Evolutionary conservation across 1,140 invertebrate genomes (phyloP).

Genomic region (Ooceraea biroi): DNA sequence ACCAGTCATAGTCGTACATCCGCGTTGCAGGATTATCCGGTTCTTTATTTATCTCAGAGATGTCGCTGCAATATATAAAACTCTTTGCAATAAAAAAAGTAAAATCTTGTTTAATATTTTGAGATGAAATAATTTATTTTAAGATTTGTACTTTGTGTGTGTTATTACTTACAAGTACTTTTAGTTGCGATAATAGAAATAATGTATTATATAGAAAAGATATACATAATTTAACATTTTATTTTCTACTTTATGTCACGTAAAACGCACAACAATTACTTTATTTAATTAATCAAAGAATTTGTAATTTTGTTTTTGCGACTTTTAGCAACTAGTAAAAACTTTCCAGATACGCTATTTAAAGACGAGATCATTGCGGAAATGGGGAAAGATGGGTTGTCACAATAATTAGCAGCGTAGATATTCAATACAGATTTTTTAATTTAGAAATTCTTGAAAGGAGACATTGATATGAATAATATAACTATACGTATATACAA

Average conservation of each 20-base stretch:
- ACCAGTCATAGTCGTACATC: not conserved
- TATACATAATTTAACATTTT: not conserved
- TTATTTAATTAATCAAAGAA: not conserved
- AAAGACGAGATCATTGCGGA: not conserved
- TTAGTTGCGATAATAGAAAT: not conserved
- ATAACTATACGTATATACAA: constrained; percentile 83
- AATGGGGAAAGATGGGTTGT: constrained; percentile 24
- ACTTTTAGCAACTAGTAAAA: too few relatives aligned
- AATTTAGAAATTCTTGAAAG: constrained; percentile 84
- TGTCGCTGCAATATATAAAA: not conserved
- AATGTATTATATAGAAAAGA: not conserved
- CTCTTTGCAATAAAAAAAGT: not conserved
- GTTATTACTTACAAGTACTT: constrained; percentile 5
- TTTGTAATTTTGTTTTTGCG: too few relatives aligned
- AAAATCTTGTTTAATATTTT: not conserved
- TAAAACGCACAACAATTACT: not conserved
- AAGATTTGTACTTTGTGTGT: constrained; percentile 1
- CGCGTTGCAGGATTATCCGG: not conserved
- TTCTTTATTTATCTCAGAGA: not conserved
- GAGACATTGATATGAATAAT: constrained; percentile 85
- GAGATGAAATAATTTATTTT: not conserved
- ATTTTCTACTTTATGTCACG: not conserved
- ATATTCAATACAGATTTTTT: constrained; percentile 83
- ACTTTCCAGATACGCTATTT: too few relatives aligned
- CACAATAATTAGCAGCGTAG: constrained; percentile 57